Conservation (phyloP, 2,797 vertebrate species). For the Mormyrus proboscirostris region DNA sequence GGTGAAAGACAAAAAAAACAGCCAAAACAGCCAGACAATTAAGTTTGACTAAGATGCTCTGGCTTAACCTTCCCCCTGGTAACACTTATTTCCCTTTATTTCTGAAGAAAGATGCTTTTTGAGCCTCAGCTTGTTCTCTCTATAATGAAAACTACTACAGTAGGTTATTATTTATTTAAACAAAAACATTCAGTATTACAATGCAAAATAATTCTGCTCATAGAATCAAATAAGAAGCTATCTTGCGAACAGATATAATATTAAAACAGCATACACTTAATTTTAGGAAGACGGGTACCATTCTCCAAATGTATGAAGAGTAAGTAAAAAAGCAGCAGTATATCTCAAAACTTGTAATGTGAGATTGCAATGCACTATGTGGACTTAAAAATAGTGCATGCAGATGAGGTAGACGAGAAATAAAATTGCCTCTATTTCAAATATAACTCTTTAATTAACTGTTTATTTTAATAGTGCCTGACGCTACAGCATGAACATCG, state of each 20-base stretch:
- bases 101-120: not conserved
- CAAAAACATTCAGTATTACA: slow-evolving; percentile 47
- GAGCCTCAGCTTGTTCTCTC: slow-evolving; percentile 24
- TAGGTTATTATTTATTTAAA: slow-evolving; percentile 40
- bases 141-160: slow-evolving; percentile 42
- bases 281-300: not conserved
- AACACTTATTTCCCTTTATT: not conserved
- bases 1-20: not conserved
- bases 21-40: not conserved
- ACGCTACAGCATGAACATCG: not conserved
- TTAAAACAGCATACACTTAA: slow-evolving; percentile 20
- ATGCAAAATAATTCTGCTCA: slow-evolving; percentile 21
- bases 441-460: not conserved
- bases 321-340: not conserved
- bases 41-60: not conserved
- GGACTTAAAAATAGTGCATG: not conserved
- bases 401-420: not conserved
- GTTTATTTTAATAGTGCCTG: not conserved
- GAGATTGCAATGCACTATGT: not conserved
- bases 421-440: slow-evolving; percentile 19
- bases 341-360: not conserved
- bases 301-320: not conserved
- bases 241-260: slow-evolving; percentile 33
- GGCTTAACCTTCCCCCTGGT: not conserved
- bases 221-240: slow-evolving; percentile 44